phyloP scores from a whole-genome alignment of 2,113 vertebrate species.

The Vombatus ursinus region DNA sequence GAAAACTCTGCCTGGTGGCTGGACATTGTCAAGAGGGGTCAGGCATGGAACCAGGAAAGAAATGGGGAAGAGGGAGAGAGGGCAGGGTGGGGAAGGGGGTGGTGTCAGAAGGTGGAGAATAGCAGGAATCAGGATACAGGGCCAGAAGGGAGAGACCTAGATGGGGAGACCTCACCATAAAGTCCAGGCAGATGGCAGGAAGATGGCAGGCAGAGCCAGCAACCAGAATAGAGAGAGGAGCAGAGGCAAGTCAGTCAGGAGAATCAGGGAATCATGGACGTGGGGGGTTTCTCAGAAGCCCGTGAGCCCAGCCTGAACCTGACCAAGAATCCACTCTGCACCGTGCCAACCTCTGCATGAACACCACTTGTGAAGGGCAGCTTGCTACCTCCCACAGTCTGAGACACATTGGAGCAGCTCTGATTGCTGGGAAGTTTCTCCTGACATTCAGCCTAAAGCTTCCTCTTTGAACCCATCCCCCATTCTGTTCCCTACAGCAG shows the following conservation, averaged over 20 bases:
- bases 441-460: not conserved
- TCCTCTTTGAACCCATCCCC: not conserved
- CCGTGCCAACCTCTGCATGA: not conserved
- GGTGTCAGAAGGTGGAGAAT: not conserved
- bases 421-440: constrained; percentile 1
- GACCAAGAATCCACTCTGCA: not conserved
- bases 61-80: not conserved
- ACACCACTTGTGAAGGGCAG: not conserved
- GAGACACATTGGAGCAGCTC: not conserved
- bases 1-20: not conserved
- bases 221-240: not conserved
- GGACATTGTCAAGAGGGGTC: not conserved
- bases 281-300: not conserved
- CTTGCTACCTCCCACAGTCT: not conserved
- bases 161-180: not conserved
- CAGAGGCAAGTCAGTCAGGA: not conserved
- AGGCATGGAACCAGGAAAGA: not conserved
- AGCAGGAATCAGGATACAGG: not conserved
- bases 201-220: not conserved
- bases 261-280: not conserved
- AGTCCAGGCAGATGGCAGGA: not conserved
- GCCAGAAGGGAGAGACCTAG: not conserved
- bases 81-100: not conserved
- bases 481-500: not conserved
- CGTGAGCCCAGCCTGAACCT: not conserved